phyloP scores from a whole-genome alignment of 2,888 invertebrate genomes.

The Macrosiphum euphorbiae region DNA sequence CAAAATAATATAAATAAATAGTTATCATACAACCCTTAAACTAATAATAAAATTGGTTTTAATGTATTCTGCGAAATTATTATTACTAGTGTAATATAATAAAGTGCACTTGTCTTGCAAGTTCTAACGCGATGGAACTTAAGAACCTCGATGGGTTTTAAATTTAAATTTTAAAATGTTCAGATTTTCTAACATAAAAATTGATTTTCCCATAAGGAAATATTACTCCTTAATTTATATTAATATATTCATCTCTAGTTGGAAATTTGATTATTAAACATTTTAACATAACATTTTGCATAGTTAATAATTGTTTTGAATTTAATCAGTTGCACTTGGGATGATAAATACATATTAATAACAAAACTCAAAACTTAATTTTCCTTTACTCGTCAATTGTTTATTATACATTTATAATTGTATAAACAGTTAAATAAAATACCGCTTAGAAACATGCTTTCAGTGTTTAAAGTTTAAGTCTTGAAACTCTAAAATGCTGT shows the following conservation, averaged over 20 bases:
- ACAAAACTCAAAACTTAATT: background rate
- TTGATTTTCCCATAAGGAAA: background rate
- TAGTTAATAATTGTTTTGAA: background rate
- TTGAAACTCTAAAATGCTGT: background rate
- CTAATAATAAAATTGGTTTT: background rate
- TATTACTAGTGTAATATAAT: background rate
- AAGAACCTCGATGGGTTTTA: background rate
- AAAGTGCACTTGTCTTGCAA: background rate
- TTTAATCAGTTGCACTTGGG: background rate
- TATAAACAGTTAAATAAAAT: conserved; percentile 5
- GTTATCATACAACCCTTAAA: background rate
- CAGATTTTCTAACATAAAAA: background rate
- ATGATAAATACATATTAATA: background rate
- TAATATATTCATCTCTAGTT: background rate
- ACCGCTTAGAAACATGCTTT: background rate
- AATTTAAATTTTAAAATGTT: background rate
- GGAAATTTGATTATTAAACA: background rate
- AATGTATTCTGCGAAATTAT: background rate
- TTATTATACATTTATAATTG: background rate
- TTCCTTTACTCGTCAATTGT: background rate
- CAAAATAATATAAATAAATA: background rate
- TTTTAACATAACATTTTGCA: background rate
- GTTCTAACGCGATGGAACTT: background rate
- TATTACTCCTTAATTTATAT: background rate
- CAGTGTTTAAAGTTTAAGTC: background rate